A percentile compares a stretch with the other conserved stretches of the same genome.
These are phyloP conservation scores for Drosophila rellima DNA, from an alignment of 2,888 invertebrate genomes.

Conservation along the genomic window DNA sequence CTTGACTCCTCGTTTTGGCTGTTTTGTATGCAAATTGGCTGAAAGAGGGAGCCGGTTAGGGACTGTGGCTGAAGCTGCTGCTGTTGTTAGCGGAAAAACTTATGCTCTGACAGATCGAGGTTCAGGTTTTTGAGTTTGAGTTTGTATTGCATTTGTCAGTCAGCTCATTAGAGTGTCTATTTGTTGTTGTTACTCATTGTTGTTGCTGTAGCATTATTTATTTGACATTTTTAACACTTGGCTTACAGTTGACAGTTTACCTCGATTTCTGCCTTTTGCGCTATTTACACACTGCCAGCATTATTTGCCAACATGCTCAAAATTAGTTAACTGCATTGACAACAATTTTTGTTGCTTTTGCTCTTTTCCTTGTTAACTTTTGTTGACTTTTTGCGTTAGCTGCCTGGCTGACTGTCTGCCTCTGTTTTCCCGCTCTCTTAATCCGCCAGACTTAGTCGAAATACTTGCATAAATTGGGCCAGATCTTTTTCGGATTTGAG, in stretches of 20 bases:
- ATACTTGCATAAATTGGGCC: not conserved
- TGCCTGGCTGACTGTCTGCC: slow-evolving; percentile 27
- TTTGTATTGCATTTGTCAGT: slow-evolving; percentile 63
- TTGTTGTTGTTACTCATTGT: slow-evolving; percentile 29
- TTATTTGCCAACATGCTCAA: slow-evolving; percentile 62
- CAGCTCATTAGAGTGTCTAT: slow-evolving; percentile 68
- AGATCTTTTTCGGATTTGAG: not conserved
- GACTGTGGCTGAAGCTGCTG: slow-evolving; percentile 1
- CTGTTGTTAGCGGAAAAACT: slow-evolving; percentile 45
- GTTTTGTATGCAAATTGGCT: slow-evolving; percentile 74
- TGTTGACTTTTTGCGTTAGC: slow-evolving; percentile 59
- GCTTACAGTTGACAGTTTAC: slow-evolving; percentile 46
- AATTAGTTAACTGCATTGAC: slow-evolving; percentile 65
- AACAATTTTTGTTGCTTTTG: slow-evolving; percentile 17
- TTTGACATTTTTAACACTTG: slow-evolving; percentile 75
- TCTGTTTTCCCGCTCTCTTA: slow-evolving; percentile 4
- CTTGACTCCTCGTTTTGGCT: slow-evolving; percentile 37
- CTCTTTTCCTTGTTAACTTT: slow-evolving; percentile 50
- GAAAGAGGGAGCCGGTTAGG: not conserved
- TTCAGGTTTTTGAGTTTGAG: slow-evolving; percentile 43
- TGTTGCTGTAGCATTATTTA: slow-evolving; percentile 65
- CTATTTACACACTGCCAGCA: slow-evolving; percentile 46
- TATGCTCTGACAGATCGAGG: slow-evolving; percentile 51
- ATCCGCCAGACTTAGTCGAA: not conserved
- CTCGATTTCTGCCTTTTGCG: slow-evolving; percentile 48